Evolutionary conservation across 2,888 invertebrate genomes (phyloP).

Genomic region (Lasioglossum figueresi): DNA sequence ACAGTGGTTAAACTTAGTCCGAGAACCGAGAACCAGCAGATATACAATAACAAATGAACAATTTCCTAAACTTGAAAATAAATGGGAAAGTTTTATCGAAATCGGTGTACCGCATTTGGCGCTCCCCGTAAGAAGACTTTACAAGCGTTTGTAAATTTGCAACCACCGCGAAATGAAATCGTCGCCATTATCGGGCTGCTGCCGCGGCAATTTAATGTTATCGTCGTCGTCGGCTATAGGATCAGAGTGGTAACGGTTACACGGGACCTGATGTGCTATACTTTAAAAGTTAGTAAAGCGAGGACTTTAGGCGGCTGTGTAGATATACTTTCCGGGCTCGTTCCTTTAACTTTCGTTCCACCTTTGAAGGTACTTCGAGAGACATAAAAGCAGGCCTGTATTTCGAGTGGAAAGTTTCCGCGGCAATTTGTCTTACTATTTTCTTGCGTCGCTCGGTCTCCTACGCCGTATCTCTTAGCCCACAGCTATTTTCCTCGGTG

Average conservation of each 20-base stretch:
- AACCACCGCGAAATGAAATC: constrained; percentile 13
- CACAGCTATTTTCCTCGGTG: constrained; percentile 45
- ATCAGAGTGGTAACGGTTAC: neutral
- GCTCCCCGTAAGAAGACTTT: neutral
- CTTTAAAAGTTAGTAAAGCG: constrained; percentile 3
- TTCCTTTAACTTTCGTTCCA: constrained; percentile 32
- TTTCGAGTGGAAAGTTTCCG: constrained; percentile 45
- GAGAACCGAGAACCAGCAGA: too few relatives aligned
- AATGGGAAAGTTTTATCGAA: neutral
- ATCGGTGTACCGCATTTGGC: neutral
- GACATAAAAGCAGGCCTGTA: constrained; percentile 48
- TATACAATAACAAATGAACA: neutral
- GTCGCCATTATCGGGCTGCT: constrained; percentile 1
- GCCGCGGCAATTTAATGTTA: constrained; percentile 15
- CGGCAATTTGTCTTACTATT: constrained; percentile 52
- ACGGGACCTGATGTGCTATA: neutral
- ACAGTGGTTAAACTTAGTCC: too few relatives aligned
- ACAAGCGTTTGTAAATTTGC: neutral
- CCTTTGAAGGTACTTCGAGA: constrained; percentile 39
- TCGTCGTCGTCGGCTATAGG: neutral
- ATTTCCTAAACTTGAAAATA: neutral
- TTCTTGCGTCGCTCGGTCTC: constrained; percentile 39
- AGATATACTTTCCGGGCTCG: neutral
- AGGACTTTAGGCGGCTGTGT: constrained; percentile 19
- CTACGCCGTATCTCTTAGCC: constrained; percentile 32